Base-by-base conservation (phyloP, 2,113 vertebrate species). In the Odocoileus hemionus region DNA sequence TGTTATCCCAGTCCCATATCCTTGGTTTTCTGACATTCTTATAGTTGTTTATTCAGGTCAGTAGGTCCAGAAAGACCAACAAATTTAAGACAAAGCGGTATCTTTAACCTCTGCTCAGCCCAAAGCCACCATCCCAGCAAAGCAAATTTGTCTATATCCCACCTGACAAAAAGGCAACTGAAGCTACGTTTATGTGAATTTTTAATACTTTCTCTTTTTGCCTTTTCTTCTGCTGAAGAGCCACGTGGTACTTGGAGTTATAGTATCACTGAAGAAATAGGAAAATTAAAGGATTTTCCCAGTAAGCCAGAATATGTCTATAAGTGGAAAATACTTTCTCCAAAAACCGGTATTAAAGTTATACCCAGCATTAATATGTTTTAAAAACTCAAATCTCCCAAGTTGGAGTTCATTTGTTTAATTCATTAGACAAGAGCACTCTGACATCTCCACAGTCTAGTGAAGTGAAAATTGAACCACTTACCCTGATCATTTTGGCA, bases 71-170 rank as follows among this genome's bases (percentile, higher is more conserved):
- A 25, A 92, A 93, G 25, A 89, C 13, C 16, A 83, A 16, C 64
- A 54, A 52, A 70, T 57, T 79, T 23, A 78, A 83, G 50, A 54
- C 17, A 83, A 89, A 97, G 25, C 21, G 67, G 30, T 89, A 8
- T 76, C 67, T 79, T 70, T 89, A 60, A 85, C 83, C 80, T 88
- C 54, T 89, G 30, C 83, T 36, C 64, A 96, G 39, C 26, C 30
- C 64, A 78, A 12, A 58, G 86, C 43, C 64, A 36, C 64, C 52
- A 79, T 91, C 60, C 95, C 84, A 70, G 33, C 15, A 80, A 94
- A 80, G 25, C 58, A 88, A 91, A 94, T 84, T 57, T 82, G 9
- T 92, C 90, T 82, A 15, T 92, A 94, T 97, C 61, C 80, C 89
- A 36, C 28, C 83, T 88, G 85, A 88, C 11, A 89, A 10, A 88